Base-by-base conservation (phyloP, 2,797 vertebrate species). In the Acanthurus tractus region DNA sequence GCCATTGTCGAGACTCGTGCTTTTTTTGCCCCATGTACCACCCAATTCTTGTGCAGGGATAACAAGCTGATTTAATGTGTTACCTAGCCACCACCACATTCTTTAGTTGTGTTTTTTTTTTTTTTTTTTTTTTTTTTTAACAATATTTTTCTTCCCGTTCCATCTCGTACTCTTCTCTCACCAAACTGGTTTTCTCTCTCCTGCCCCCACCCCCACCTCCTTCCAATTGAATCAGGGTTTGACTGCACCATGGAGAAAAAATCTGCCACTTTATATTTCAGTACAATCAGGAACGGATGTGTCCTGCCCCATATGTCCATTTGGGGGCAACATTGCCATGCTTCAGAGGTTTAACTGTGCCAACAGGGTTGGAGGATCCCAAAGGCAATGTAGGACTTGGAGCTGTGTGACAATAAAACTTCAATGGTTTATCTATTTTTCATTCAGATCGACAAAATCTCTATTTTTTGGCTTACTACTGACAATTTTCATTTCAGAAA, bases 11-110 rank as follows among this genome's bases (percentile, higher is more conserved):
- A 94, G 92, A 95, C 90, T 92, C 93, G 92, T 95, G 93, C 94
- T 95, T 96, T 95, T 94, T 96, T 94, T 87, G 92, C 92, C 94
- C 94, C 93, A 92, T 90, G 86, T 89, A 76, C 90, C 90, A 93
- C 78, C 94, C 90, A 94, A 94, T 88, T 95, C 91, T 95, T 93
- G 93, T 95, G 95, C 95, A 95, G 96, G 96, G 96, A 96, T 95
- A 96, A 95, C 92, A 90, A 94, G 94, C 92, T 94, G 93, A 92
- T 94, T 77, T 93, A 92, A 92, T 96, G 95, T 96, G 93, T 94
- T 87, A 90, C 86, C 89, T 93, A 94, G 93, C 86, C 91, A 89
- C 81, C 86, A 79, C 86, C 90, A 79, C 85, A 75, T 76, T 78
- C 62, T 87, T 83, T 70, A 83, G 59, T 85, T 87, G 6, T 57